Evolutionary conservation across 2,888 invertebrate genomes (phyloP).

Genomic region (Dorcus parallelipipedus): DNA sequence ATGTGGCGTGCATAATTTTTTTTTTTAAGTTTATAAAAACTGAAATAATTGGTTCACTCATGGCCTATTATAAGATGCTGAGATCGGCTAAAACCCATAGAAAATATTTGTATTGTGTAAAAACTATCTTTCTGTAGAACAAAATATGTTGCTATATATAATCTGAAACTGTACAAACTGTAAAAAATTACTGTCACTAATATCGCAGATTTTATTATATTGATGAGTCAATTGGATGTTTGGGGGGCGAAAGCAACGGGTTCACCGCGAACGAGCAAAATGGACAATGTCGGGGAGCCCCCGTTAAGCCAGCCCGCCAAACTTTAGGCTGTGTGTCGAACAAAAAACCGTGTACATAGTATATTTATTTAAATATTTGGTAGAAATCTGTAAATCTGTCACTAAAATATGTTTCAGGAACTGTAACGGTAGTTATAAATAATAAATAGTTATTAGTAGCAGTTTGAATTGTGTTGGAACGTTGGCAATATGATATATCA

Average conservation of each 20-base stretch:
- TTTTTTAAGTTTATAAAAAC: no score
- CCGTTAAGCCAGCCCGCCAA: neutral
- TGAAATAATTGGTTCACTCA: no score
- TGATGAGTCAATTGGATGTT: conserved; percentile 12
- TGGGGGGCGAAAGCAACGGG: conserved; percentile 1
- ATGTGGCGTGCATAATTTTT: no score
- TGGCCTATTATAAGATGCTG: conserved; percentile 1
- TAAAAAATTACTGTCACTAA: conserved; percentile 42
- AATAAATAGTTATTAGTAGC: conserved; percentile 31
- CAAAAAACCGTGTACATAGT: conserved; percentile 43
- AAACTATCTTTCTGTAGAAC: conserved; percentile 28
- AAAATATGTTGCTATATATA: conserved; percentile 37
- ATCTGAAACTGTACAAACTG: conserved; percentile 49
- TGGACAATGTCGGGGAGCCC: neutral
- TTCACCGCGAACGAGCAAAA: neutral
- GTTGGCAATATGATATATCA: conserved; percentile 50
- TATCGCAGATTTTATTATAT: conserved; percentile 40
- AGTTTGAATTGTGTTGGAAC: conserved; percentile 39
- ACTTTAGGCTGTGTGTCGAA: conserved; percentile 22
- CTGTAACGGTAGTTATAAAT: conserved; percentile 35
- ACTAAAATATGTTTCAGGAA: conserved; percentile 47
- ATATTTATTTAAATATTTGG: conserved; percentile 41
- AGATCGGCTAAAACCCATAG: conserved; percentile 27
- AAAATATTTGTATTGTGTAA: conserved; percentile 24
- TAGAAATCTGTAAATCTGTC: conserved; percentile 50